A percentile compares a stretch with the other conserved stretches of the same genome.
These are phyloP conservation scores for Phrixothrix hirtus DNA, from an alignment of 2,888 invertebrate genomes.

Conservation along the genomic window DNA sequence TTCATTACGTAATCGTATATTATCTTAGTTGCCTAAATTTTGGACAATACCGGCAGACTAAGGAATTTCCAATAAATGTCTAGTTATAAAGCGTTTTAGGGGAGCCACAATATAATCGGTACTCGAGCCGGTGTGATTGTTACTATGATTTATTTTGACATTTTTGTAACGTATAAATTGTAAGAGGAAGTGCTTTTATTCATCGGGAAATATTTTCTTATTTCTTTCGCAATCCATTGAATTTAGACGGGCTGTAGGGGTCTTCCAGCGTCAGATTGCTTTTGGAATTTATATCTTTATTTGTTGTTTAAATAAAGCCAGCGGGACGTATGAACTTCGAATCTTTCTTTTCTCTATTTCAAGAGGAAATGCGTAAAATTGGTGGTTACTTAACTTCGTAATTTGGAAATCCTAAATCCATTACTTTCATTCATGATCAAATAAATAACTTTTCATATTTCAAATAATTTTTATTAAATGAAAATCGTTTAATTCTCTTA, in stretches of 20 bases:
- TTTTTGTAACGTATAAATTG: slow-evolving; percentile 31
- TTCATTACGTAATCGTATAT: slow-evolving; percentile 17
- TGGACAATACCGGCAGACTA: slow-evolving; percentile 19
- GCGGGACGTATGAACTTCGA: neutral
- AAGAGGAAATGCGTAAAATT: neutral
- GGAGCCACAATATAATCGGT: slow-evolving; percentile 31
- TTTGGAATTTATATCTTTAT: slow-evolving; percentile 47
- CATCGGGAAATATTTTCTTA: slow-evolving; percentile 44
- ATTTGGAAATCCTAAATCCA: no score
- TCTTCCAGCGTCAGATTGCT: slow-evolving; percentile 40
- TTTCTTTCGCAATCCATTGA: slow-evolving; percentile 45
- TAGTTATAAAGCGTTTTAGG: slow-evolving; percentile 26
- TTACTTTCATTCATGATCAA: no score
- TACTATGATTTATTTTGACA: slow-evolving; percentile 35
- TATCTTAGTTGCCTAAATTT: slow-evolving; percentile 18
- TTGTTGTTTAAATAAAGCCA: slow-evolving; percentile 34
- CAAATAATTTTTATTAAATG: no score
- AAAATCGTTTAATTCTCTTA: no score
- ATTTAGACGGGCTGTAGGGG: slow-evolving; percentile 43
- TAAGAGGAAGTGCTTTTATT: slow-evolving; percentile 34
- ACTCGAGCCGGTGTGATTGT: slow-evolving; percentile 28
- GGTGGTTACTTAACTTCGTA: no score
- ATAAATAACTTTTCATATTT: no score
- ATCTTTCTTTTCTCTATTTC: slow-evolving; percentile 2
- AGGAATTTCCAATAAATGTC: slow-evolving; percentile 29